Evolutionary conservation across 2,888 invertebrate genomes (phyloP), one percentile per base, ranked within the genome.

Genomic region (Pocota personata): DNA sequence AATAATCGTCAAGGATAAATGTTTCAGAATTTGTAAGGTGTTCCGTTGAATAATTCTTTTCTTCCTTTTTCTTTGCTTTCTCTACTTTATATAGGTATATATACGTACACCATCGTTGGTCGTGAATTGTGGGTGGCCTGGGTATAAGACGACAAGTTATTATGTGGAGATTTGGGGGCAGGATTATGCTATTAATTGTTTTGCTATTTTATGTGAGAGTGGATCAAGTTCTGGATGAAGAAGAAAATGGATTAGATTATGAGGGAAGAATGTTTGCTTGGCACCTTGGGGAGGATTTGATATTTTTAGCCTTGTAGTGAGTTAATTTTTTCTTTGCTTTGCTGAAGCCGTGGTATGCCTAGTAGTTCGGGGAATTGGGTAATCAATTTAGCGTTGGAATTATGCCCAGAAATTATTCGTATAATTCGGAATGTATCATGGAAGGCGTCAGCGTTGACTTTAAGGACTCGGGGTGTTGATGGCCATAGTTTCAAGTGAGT

Each of bases 111-210:
- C 43, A 37, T 69, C 43, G 16, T 75, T 52, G 37, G 19, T 43
- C 7, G 10, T 16, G 27, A 35, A 8, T 21, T 30, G 52, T 52
- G 32, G 57, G 35, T 35, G 14, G 21, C 2, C 0, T 35, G 24
- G 69, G 32, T n/a, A 32, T 2, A 32, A 55, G 21, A 66, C 40
- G 71, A 66, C 60, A 62, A 78, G 72, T 55, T 79, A 60, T 83
- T 72, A 73, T 76, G 66, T 66, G 48, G 57, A 48, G 67, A 66
- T 60, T 71, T 69, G 21, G 43, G 6, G 27, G 71, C 66, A 52
- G 76, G 75, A 80, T 80, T 86, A 76, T 72, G 71, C 58, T 46
- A 76, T 86, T 86, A 86, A 82, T 86, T 86, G 82, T 72, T 82
- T 82, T 58, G 30, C 57, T 75, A 57, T 84, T 80, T 84, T 66